A percentile compares a stretch with the other conserved stretches of the same genome.
These are phyloP conservation scores for Hypolimnas misippus DNA, from an alignment of 2,888 invertebrate species.

Conservation along the genomic window DNA sequence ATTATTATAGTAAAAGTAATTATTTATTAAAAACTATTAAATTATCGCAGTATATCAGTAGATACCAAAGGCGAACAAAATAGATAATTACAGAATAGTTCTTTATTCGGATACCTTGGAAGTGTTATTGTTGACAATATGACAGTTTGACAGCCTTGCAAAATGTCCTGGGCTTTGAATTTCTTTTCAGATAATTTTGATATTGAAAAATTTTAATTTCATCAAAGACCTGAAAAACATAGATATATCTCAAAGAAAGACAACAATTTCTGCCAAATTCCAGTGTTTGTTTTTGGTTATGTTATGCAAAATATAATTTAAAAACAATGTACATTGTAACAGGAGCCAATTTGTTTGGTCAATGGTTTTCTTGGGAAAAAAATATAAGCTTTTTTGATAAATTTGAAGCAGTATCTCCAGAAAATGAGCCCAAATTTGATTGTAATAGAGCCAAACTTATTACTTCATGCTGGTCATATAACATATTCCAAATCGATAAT, in stretches of 20 bases:
- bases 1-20: background rate
- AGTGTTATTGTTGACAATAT: no score
- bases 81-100: no score
- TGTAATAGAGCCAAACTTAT: conserved; percentile 48
- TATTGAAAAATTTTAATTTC: no score
- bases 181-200: no score
- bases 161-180: no score
- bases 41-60: no score
- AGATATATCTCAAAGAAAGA: background rate
- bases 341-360: conserved; percentile 74
- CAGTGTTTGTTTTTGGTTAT: background rate
- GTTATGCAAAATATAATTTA: conserved; percentile 6
- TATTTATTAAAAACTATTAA: no score
- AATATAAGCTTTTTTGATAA: conserved; percentile 49
- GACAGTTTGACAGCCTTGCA: no score
- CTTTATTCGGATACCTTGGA: no score
- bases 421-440: conserved; percentile 43
- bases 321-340: conserved; percentile 55
- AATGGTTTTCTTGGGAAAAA: conserved; percentile 58
- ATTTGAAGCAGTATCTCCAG: conserved; percentile 50
- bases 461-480: conserved; percentile 71
- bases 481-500: conserved; percentile 57
- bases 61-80: no score
- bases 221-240: background rate
- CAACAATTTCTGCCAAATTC: background rate